A percentile compares a stretch with the other conserved stretches of the same genome.
Conservation (phyloP, 1,140 invertebrate genomes). For the Coenobita brevimanus region DNA sequence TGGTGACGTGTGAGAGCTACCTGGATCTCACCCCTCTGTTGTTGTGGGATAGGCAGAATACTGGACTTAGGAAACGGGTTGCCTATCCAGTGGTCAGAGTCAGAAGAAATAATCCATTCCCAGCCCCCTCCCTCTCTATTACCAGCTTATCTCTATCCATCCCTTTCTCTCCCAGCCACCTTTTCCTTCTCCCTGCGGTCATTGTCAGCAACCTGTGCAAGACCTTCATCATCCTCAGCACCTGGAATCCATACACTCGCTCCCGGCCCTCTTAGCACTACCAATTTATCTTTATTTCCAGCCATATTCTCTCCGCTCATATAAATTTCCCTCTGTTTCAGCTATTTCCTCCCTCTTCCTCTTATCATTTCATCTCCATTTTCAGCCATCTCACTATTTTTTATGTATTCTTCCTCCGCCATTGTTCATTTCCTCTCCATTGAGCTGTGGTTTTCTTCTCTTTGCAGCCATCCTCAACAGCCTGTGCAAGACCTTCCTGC, state of each 20-base stretch:
- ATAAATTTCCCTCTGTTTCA: too few species aligned
- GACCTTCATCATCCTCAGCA: too few species aligned
- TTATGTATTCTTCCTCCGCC: too few species aligned
- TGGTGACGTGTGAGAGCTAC: too few species aligned
- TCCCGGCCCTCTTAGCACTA: too few species aligned
- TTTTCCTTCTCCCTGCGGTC: too few species aligned
- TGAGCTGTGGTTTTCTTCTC: background rate
- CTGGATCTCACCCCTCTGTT: too few species aligned
- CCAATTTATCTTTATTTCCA: too few species aligned
- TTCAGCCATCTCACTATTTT: too few species aligned
- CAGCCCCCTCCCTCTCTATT: background rate
- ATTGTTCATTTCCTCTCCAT: background rate
- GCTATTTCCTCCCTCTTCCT: background rate
- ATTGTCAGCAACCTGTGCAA: too few species aligned
- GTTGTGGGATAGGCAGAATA: background rate
- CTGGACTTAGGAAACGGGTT: background rate
- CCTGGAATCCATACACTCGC: too few species aligned
- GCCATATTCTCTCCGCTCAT: too few species aligned
- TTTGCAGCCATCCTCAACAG: slow-evolving; percentile 75
- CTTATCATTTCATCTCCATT: background rate
- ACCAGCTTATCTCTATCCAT: background rate
- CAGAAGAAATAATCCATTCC: background rate
- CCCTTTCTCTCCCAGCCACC: background rate
- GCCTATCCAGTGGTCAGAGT: background rate
- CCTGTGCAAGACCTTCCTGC: slow-evolving; percentile 90